Evolutionary conservation across 2,113 vertebrate genomes (phyloP), one percentile per base, ranked within the genome.

Genomic region (Isichthys henryi): DNA sequence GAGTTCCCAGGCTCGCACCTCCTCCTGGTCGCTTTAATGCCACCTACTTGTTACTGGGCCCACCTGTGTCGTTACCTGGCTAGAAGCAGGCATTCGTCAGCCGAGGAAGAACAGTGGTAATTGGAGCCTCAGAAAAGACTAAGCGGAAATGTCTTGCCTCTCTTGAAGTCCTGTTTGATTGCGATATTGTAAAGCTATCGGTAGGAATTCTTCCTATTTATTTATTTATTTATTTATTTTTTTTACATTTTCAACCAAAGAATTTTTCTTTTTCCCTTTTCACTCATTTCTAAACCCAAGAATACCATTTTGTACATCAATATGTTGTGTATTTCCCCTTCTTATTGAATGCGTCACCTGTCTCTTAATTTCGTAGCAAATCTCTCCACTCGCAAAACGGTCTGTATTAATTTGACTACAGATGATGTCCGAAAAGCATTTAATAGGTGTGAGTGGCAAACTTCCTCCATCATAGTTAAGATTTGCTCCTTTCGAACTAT

Each of bases 11-110:
- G 92, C 93, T 92, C 53, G 90, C 39, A 52, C 53, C 86, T 23
- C 49, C 85, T 90, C 84, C 87, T 86, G 90, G 89, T 88, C 88
- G 89, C 85, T 91, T 62, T 89, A 17, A 89, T 93, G 93, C 94
- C 93, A 94, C 92, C 92, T 94, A 93, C 94, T 93, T 94, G 94
- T 95, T 95, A 94, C 93, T 91, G 92, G 5, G 93, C 91, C 91
- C 92, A 92, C 93, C 92, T 89, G 94, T 88, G 90, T 52, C 91
- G 53, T 89, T 83, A 90, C 89, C 31, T 58, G 93, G 94, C 39
- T 23, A 93, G 93, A 91, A 48, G 90, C 56, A 19, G 53, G 88
- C 62, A 85, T 94, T 94, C 93, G 94, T 95, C 94, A 94, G 94
- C 93, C 94, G 91, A 93, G 92, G 89, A 92, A 93, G 89, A 92